Conservation (phyloP, 2,113 vertebrate genomes). For the Centropus bengalensis region DNA sequence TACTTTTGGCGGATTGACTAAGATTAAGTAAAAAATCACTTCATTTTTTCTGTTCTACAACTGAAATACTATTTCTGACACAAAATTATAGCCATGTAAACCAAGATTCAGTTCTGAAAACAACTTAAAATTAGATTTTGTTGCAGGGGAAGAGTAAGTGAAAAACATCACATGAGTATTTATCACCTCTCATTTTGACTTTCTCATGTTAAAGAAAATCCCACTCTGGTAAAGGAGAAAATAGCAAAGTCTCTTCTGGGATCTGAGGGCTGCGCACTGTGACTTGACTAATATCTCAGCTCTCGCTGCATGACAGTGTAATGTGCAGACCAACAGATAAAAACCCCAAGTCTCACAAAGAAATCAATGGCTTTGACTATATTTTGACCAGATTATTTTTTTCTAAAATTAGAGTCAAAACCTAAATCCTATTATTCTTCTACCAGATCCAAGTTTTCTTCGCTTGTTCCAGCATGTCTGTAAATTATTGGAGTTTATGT, state of each 20-base stretch:
- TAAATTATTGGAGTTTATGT: neutral
- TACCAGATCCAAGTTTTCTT: neutral
- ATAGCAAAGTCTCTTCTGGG: neutral
- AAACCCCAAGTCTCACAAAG: neutral
- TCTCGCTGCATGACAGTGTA: neutral
- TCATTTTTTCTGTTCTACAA: neutral
- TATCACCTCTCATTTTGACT: neutral
- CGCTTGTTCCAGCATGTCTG: neutral
- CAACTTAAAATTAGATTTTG: neutral
- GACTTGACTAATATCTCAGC: neutral
- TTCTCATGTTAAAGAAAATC: neutral
- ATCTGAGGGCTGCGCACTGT: neutral
- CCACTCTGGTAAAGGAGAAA: neutral
- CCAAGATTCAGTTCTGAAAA: neutral
- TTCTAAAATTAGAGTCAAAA: neutral
- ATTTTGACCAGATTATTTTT: neutral
- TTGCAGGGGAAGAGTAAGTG: neutral
- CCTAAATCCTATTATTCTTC: neutral
- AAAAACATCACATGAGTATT: neutral
- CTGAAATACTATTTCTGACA: neutral
- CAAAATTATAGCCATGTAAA: neutral
- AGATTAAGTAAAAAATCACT: neutral
- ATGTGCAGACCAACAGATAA: neutral
- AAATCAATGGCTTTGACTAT: neutral
- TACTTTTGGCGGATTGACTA: neutral